Evolutionary conservation across 2,888 invertebrate genomes (phyloP).

Genomic region (Nephrocerus scutellatus): DNA sequence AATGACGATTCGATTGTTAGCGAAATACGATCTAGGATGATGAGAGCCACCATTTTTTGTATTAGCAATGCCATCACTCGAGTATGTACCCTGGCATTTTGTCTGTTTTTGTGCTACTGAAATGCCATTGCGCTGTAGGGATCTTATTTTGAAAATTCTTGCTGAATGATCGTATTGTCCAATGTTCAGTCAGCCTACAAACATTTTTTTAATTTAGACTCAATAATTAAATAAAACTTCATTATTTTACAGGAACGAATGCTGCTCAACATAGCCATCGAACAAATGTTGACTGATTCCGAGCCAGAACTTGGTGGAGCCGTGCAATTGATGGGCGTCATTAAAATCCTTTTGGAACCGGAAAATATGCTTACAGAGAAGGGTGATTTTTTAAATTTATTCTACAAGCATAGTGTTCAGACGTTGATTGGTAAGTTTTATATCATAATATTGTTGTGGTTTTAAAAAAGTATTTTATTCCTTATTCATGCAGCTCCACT

Average conservation of each 20-base stretch:
- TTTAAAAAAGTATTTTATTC: conserved; percentile 10
- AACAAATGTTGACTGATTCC: conserved; percentile 94
- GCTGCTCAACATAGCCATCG: conserved; percentile 90
- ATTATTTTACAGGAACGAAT: conserved; percentile 75
- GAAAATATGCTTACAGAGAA: conserved; percentile 99
- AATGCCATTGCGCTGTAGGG: too few relatives aligned
- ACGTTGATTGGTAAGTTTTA: conserved; percentile 74
- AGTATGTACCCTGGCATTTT: too few relatives aligned
- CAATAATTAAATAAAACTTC: background rate
- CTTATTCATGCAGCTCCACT: conserved; percentile 64
- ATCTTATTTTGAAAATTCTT: too few relatives aligned
- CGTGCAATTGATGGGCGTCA: conserved; percentile 91
- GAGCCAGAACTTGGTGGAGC: conserved; percentile 97
- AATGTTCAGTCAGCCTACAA: background rate
- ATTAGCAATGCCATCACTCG: too few relatives aligned
- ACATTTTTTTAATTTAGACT: background rate
- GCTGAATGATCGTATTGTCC: too few relatives aligned
- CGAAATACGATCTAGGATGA: too few relatives aligned
- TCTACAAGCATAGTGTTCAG: conserved; percentile 97
- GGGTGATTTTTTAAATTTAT: conserved; percentile 95
- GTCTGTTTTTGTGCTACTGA: too few relatives aligned
- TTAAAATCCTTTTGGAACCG: conserved; percentile 88
- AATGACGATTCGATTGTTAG: too few relatives aligned
- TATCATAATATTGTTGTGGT: conserved; percentile 1
- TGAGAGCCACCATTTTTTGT: too few relatives aligned